Evolutionary conservation across 2,888 invertebrate genomes (phyloP).

Genomic region (Dasysyrphus albostriatus): DNA sequence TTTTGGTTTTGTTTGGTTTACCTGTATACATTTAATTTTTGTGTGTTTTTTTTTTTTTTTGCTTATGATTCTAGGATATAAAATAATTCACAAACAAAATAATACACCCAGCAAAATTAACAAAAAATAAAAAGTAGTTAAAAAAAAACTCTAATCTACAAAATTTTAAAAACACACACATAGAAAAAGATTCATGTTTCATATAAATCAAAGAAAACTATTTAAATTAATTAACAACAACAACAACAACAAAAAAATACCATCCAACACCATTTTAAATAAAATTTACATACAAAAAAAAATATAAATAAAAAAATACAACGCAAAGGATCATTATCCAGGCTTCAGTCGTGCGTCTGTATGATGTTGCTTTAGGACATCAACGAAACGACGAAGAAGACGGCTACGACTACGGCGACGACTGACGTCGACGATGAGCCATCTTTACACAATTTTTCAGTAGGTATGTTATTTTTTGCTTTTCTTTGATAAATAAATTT

Average conservation of each 20-base stretch:
- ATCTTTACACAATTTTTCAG: slow-evolving; percentile 37
- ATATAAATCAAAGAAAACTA: slow-evolving; percentile 41
- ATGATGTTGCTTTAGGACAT: slow-evolving; percentile 25
- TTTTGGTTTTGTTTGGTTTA: slow-evolving; percentile 66
- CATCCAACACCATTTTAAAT: slow-evolving; percentile 68
- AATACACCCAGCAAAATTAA: slow-evolving; percentile 47
- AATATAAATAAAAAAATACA: slow-evolving; percentile 30
- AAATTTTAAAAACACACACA: slow-evolving; percentile 33
- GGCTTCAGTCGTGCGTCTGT: slow-evolving; percentile 14
- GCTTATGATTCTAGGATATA: slow-evolving; percentile 43
- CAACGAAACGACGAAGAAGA: slow-evolving; percentile 19
- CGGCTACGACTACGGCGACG: slow-evolving; percentile 6
- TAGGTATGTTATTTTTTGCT: slow-evolving; percentile 15
- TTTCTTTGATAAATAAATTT: no score
- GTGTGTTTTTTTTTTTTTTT: slow-evolving; percentile 32
- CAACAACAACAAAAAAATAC: slow-evolving; percentile 24
- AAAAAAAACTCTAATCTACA: slow-evolving; percentile 13
- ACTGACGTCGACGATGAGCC: slow-evolving; percentile 28
- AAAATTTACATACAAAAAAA: slow-evolving; percentile 1
- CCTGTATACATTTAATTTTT: slow-evolving; percentile 34
- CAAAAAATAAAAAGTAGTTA: slow-evolving; percentile 15
- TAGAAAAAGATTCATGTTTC: slow-evolving; percentile 15
- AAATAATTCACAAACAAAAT: slow-evolving; percentile 37
- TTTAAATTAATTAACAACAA: slow-evolving; percentile 64
- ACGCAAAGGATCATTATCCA: slow-evolving; percentile 50